Conservation (phyloP, 1,140 invertebrate species). For the Zaprionus nigranus region DNA sequence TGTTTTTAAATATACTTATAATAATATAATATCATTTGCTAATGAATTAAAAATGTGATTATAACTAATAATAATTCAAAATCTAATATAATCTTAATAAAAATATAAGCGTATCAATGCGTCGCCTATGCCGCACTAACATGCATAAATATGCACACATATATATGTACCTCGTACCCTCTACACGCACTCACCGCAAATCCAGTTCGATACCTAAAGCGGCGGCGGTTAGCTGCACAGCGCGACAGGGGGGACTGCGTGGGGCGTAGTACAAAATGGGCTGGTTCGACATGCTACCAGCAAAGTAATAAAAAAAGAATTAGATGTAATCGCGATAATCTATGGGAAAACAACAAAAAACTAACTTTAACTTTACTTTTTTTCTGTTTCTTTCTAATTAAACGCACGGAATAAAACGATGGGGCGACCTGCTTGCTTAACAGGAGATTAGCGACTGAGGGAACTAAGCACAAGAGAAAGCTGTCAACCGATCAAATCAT, state of each 20-base stretch:
- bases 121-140: neutral
- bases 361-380: neutral
- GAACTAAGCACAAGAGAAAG: constrained; percentile 1
- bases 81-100: neutral
- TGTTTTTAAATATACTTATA: no score
- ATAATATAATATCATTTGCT: no score
- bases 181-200: constrained; percentile 84
- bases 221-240: constrained; percentile 88
- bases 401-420: neutral
- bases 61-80: neutral
- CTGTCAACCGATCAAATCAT: neutral
- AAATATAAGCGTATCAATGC: neutral
- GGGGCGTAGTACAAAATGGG: constrained; percentile 83
- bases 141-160: no score
- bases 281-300: constrained; percentile 66
- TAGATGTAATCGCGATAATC: neutral
- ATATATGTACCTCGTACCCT: neutral
- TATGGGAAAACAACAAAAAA: neutral
- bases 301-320: neutral
- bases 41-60: no score
- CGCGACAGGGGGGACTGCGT: constrained; percentile 87
- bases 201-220: constrained; percentile 89
- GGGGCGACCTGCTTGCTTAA: neutral
- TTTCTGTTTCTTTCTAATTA: neutral
- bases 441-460: neutral